A percentile compares a stretch with the other conserved stretches of the same genome.
Conservation (phyloP, 1,140 invertebrate species). For the Drosophila quadrilineata region DNA sequence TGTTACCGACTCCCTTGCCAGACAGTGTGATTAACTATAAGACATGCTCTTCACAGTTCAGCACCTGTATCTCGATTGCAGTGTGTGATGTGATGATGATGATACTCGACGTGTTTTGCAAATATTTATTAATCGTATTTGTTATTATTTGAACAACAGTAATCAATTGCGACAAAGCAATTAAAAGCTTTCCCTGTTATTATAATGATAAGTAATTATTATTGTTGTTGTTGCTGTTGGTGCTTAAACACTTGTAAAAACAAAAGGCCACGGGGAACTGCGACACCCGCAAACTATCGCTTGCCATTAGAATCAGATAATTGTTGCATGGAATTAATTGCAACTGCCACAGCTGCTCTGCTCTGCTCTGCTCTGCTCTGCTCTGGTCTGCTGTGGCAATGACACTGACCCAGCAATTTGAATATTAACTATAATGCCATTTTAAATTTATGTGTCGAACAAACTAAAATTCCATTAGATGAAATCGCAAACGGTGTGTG, state of each 20-base stretch:
- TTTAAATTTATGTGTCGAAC: not conserved
- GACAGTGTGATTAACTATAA: conserved; percentile 9
- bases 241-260: conserved; percentile 56
- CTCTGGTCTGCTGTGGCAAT: conserved; percentile 36
- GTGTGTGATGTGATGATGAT: too few species aligned
- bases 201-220: conserved; percentile 22
- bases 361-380: too few species aligned
- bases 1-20: too few species aligned
- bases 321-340: conserved; percentile 30
- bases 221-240: conserved; percentile 10
- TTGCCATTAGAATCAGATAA: conserved; percentile 13
- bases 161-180: conserved; percentile 60
- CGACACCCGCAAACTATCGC: conserved; percentile 10
- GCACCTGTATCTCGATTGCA: not conserved
- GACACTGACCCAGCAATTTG: conserved; percentile 22
- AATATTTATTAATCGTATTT: conserved; percentile 46
- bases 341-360: too few species aligned
- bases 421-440: not conserved
- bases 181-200: conserved; percentile 61
- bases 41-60: not conserved
- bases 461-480: not conserved
- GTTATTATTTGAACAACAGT: conserved; percentile 44
- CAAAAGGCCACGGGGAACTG: conserved; percentile 15
- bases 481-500: conserved; percentile 1
- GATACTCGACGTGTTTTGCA: too few species aligned